Percentiles rank a stretch among this genome's conserved stretches.
Evolutionary conservation across 2,113 vertebrate species (phyloP).

Genomic region (Myotis yumanensis): DNA sequence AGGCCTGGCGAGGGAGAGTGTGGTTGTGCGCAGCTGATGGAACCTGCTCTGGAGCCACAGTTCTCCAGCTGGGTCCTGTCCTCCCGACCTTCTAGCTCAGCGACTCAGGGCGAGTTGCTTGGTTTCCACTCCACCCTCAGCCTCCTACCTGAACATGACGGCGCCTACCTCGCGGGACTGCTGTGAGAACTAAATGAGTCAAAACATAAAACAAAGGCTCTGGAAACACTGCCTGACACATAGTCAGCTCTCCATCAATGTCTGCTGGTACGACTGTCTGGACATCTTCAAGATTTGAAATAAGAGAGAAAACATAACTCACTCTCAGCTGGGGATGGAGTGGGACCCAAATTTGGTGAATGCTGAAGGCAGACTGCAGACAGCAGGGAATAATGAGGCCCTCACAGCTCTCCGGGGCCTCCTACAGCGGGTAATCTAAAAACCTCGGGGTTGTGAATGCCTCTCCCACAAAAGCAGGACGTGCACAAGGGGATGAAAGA

Average conservation of each 20-base stretch:
- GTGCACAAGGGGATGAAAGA: neutral
- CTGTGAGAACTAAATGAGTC: neutral
- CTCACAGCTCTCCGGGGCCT: neutral
- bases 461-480: neutral
- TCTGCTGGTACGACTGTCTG: neutral
- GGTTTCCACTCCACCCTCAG: neutral
- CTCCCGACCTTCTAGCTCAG: neutral
- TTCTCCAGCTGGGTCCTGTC: neutral
- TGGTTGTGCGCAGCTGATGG: accelerated
- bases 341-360: neutral
- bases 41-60: accelerated
- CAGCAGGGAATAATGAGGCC: no score
- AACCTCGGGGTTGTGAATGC: neutral
- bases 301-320: neutral
- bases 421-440: neutral
- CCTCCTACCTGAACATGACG: neutral
- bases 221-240: neutral
- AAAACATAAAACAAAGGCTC: neutral
- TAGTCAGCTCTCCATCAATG: neutral
- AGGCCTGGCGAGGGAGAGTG: neutral
- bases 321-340: neutral
- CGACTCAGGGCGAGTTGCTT: neutral
- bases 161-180: neutral
- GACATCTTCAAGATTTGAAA: slow-evolving; percentile 1
- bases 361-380: neutral